Evolutionary conservation across 2,888 invertebrate species (phyloP).

Genomic region (Panopea generosa): DNA sequence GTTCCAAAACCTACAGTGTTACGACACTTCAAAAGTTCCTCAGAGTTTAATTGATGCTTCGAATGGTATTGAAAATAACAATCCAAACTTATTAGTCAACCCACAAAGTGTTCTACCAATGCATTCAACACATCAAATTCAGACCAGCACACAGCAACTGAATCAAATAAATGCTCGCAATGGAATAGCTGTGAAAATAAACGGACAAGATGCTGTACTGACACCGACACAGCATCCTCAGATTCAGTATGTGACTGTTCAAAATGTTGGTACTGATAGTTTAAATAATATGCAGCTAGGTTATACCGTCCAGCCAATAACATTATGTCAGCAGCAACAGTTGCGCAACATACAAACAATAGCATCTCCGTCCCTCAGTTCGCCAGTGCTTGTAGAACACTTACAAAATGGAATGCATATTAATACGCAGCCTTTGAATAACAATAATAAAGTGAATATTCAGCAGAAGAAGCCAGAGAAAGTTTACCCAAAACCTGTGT

Average conservation of each 20-base stretch:
- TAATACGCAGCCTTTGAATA: constrained; percentile 33
- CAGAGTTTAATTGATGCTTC: constrained; percentile 71
- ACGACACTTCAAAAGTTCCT: constrained; percentile 68
- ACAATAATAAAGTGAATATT: constrained; percentile 50
- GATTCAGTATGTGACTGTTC: constrained; percentile 66
- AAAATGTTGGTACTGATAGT: constrained; percentile 36
- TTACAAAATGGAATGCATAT: constrained; percentile 61
- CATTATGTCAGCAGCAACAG: constrained; percentile 55
- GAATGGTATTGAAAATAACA: constrained; percentile 73
- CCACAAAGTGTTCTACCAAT: constrained; percentile 96
- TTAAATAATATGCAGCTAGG: constrained; percentile 53
- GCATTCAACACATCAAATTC: constrained; percentile 76
- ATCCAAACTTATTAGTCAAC: constrained; percentile 90
- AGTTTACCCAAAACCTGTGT: constrained; percentile 96
- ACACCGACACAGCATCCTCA: constrained; percentile 61
- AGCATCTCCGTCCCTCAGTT: constrained; percentile 68
- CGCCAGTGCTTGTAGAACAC: constrained; percentile 77
- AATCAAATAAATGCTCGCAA: constrained; percentile 55
- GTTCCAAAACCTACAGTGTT: constrained; percentile 73
- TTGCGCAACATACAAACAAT: constrained; percentile 43
- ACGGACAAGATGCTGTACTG: constrained; percentile 62
- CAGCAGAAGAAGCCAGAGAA: constrained; percentile 67
- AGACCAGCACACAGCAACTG: constrained; percentile 40
- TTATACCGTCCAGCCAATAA: constrained; percentile 55
- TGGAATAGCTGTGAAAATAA: constrained; percentile 62